Evolutionary conservation across 2,113 vertebrate genomes (phyloP), one percentile per base, ranked within the genome.

Genomic region (Oenanthe melanoleuca): DNA sequence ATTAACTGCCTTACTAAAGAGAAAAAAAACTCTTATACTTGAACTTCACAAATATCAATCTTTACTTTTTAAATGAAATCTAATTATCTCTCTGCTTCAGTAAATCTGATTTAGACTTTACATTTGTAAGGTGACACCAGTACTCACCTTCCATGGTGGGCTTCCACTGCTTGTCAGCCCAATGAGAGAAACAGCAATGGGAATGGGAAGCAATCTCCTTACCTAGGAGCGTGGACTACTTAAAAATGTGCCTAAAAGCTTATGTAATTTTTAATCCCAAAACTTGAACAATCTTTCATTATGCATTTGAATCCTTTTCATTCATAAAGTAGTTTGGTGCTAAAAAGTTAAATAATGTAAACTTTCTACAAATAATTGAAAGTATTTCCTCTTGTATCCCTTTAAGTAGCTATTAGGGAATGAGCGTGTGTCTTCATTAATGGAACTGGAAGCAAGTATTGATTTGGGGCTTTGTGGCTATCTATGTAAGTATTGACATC

Each of bases 391-490:
- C 38, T 23, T 73, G 3, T 3, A 25, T 74, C 1, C 4, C 14
- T 63, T 38, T 47, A 60, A 52, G 21, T 50, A 59, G 50, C 37
- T 25, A 15, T 73, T 80, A 88, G 26, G 33, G 22, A 74, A 45
- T 74, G 26, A 42, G 47, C 78, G 42, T 78, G 6, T 80, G 16
- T 78, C 60, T 78, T 63, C 44, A 22, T 9, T 78, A 67, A n/a
- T 44, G 65, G 40, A 85, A 49, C n/a, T 85, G 70, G 50, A 94
- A 33, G 56, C 40, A 66, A 60, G 14, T 82, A 38, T 56, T 73
- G 82, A 86, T 89, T 77, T 79, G 70, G 45, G 82, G 37, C 44
- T 90, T 92, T 86, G 38, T 78, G 64, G 14, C 12, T 74, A 26
- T 79, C 37, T 92, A 2, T 61, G 38, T 3, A 6, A 42, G 12